A percentile compares a stretch with the other conserved stretches of the same genome.
Conservation (phyloP, 2,888 invertebrate species). For the Netelia melanura region DNA sequence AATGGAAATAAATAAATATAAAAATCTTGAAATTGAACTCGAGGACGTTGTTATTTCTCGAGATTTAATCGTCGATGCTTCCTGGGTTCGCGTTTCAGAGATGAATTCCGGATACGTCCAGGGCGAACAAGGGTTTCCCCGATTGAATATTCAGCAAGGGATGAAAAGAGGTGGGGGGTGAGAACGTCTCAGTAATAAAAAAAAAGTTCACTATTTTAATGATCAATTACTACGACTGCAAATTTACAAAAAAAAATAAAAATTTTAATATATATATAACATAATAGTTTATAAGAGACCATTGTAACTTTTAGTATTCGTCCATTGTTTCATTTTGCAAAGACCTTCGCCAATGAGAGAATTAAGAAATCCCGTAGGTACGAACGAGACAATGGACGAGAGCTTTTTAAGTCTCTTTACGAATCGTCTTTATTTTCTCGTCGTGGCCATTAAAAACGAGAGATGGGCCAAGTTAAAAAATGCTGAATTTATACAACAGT, state of each 20-base stretch:
- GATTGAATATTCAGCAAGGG: constrained; percentile 49
- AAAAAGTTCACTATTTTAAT: constrained; percentile 46
- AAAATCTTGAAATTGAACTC: neutral
- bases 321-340: no score
- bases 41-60: constrained; percentile 1
- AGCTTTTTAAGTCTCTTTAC: neutral
- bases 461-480: no score
- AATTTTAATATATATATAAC: neutral
- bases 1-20: neutral
- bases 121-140: neutral
- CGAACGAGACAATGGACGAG: neutral
- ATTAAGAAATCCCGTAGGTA: constrained; percentile 12
- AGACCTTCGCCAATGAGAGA: neutral
- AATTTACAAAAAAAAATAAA: constrained; percentile 14
- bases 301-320: constrained; percentile 47
- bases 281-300: constrained; percentile 7
- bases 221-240: constrained; percentile 52
- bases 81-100: constrained; percentile 39
- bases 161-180: neutral
- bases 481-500: no score
- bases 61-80: constrained; percentile 37
- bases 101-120: constrained; percentile 27
- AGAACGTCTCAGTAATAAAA: constrained; percentile 6
- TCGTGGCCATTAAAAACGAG: no score
- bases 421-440: neutral